Conservation (phyloP, 2,797 vertebrate genomes). For the Gallirallus australis region DNA sequence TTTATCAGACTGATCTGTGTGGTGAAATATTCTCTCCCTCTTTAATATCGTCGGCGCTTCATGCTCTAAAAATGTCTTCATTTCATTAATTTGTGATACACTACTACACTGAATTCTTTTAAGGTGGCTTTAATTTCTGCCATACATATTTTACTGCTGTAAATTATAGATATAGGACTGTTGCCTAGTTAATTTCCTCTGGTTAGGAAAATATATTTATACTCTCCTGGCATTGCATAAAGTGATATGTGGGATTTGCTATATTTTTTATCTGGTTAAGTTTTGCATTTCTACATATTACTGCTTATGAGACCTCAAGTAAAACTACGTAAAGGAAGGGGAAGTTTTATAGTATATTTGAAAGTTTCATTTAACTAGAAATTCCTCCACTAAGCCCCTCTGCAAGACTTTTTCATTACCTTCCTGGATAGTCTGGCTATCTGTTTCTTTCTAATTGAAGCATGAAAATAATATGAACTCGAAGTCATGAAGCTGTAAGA, state of each 20-base stretch:
- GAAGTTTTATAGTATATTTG: conserved; percentile 58
- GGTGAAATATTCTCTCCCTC: conserved; percentile 21
- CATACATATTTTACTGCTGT: conserved; percentile 71
- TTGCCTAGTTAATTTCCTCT: conserved; percentile 73
- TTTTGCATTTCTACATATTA: conserved; percentile 64
- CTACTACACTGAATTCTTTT: conserved; percentile 65
- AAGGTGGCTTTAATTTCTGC: conserved; percentile 67
- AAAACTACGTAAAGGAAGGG: conserved; percentile 52
- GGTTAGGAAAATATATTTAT: conserved; percentile 73
- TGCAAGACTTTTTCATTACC: conserved; percentile 73
- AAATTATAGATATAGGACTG: conserved; percentile 70
- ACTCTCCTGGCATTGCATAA: conserved; percentile 53
- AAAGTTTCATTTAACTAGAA: conserved; percentile 70
- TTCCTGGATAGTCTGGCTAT: conserved; percentile 58
- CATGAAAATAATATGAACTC: conserved; percentile 77
- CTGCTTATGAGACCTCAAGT: conserved; percentile 58
- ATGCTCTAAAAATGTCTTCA: conserved; percentile 64
- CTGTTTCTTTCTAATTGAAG: conserved; percentile 74
- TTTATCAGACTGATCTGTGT: conserved; percentile 34
- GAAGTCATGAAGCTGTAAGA: conserved; percentile 69
- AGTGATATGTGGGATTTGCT: conserved; percentile 62
- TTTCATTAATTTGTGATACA: conserved; percentile 73
- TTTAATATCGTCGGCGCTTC: conserved; percentile 32
- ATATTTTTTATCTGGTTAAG: conserved; percentile 66
- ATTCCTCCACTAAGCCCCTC: conserved; percentile 49